Evolutionary conservation across 2,888 invertebrate species (phyloP), one percentile per base, ranked within the genome.

Genomic region (Agonum fuliginosum): DNA sequence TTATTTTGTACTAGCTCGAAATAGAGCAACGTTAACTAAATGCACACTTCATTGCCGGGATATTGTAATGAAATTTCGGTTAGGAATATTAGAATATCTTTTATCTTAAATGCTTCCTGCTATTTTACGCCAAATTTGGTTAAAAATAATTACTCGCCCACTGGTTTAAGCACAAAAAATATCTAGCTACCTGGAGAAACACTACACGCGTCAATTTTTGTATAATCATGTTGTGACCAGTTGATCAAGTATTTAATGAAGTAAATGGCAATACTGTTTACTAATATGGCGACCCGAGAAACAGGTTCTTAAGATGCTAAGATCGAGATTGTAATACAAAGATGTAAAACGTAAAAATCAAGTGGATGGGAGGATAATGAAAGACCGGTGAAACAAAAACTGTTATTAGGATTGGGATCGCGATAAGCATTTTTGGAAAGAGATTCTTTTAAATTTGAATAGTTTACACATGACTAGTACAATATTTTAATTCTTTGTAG

Each of bases 181-280:
- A 46, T 69, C 22, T 43, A 43, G 69, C 69, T 69, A 69, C 69
- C 27, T 69, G 69, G 24, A 43, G 24, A 69, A 46, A 20, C 22
- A 43, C 10, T 24, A 43, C 69, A 43, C 24, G n/a, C n/a, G 69
- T 69, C 41, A 43, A 17, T 24, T 41, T 69, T 46, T 43, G 20
- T 20, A 69, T 69, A 72, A 54, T 72, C 72, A 72, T 58, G 58
- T 72, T 37, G 48, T 71, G 72, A 58, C 54, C n/a, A 37, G 54
- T 72, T 20, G 20, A 2, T 37, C 72, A 72, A 58, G 20, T 34
- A 37, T 72, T 54, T 72, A 71, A 51, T 51, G 20, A 69, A 27
- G n/a, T 12, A 24, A 10, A 22, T 43, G 19, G 27, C 24, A 17
- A 22, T 24, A 46, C 20, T 69, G 46, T 20, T 1, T 22, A 43